Conservation (phyloP, 2,888 invertebrate species). For the Philonicus albiceps region DNA sequence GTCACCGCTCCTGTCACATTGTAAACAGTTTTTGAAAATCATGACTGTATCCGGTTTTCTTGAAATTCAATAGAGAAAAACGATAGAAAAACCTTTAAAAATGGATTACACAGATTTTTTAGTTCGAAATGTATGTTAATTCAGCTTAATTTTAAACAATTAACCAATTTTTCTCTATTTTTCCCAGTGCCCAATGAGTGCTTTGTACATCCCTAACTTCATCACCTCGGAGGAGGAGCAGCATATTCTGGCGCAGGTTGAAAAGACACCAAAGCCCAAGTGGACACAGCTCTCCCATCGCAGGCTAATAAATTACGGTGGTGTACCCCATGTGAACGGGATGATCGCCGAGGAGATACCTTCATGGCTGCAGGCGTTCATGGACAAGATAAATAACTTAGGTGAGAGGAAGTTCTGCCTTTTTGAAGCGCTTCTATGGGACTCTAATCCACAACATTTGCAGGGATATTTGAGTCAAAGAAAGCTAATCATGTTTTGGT, state of each 20-base stretch:
- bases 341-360: constrained; percentile 93
- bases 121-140: constrained; percentile 41
- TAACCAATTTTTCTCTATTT: background rate
- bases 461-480: constrained; percentile 68
- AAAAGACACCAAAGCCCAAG: constrained; percentile 87
- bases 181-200: constrained; percentile 59
- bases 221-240: constrained; percentile 78
- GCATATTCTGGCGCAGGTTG: constrained; percentile 75
- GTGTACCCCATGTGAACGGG: constrained; percentile 89
- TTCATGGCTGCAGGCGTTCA: constrained; percentile 77
- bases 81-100: background rate
- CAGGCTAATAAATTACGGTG: constrained; percentile 97
- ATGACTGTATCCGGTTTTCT: background rate
- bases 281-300: constrained; percentile 94
- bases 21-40: background rate
- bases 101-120: constrained; percentile 46
- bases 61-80: background rate
- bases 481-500: constrained; percentile 92
- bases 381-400: constrained; percentile 74
- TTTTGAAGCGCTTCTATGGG: background rate
- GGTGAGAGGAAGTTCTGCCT: constrained; percentile 59
- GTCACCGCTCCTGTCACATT: background rate
- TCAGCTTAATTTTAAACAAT: background rate
- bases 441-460: background rate
- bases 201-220: constrained; percentile 84